Base-by-base conservation (phyloP, 2,113 vertebrate genomes). In the Antechinus stuartii region DNA sequence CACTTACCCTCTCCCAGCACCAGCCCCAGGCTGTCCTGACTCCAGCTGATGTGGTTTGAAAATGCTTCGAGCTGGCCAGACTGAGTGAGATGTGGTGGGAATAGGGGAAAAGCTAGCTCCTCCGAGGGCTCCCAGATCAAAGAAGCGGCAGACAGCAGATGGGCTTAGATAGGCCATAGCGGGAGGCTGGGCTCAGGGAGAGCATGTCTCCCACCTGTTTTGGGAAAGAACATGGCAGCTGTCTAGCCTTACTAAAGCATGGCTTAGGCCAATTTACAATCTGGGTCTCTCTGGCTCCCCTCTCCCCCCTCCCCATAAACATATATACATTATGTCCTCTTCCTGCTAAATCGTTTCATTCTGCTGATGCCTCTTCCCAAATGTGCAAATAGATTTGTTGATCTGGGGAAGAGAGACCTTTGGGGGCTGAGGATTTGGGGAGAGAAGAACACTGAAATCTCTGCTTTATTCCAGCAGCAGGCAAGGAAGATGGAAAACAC, bases 391-490 rank as follows among this genome's bases (percentile, higher is more conserved):
- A 84, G n/a, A 84, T 84, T 84, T 84, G 68, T 84, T 84, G 68
- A 84, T 84, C 68, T 84, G 68, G 19, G n/a, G 6, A 84, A 42
- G 16, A 84, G n/a, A n/a, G n/a, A 10, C 68, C 35, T 84, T 42
- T 84, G 35, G 68, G 68, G 68, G 68, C 68, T 42, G 68, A 84
- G 68, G 35, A 84, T 42, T 19, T 84, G 68, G n/a, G n/a, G 68
- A 84, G 68, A 84, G n/a, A 76, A 76, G 68, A 84, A 84, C 42
- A 42, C 56, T 92, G 68, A 92, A 92, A 92, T 42, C 0, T 0
- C 5, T 94, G 84, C 52, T 94, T 96, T 93, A 89, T 93, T 94
- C 26, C 5, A 96, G 89, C 91, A 97, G 96, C 96, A 97, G 95
- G 95, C 93, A 93, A 90, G 93, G 94, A 92, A 96, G 54, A 91